A percentile compares a stretch with the other conserved stretches of the same genome.
These are phyloP conservation scores for Ceratina australensis DNA, from an alignment of 1,140 invertebrate genomes.

Conservation along the genomic window DNA sequence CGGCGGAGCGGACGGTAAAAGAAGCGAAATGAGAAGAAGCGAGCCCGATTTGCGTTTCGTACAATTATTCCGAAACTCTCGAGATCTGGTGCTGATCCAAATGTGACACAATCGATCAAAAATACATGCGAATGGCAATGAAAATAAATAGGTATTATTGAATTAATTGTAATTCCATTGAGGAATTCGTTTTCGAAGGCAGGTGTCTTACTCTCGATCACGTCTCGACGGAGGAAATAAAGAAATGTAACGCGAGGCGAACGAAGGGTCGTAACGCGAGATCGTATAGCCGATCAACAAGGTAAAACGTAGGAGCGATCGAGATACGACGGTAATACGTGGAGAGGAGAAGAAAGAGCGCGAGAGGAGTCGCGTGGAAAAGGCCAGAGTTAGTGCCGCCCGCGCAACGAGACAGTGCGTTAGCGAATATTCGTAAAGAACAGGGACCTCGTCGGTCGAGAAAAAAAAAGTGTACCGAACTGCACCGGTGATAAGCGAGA, in stretches of 20 bases:
- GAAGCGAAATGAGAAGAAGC: background rate
- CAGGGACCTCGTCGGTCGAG: constrained; percentile 6
- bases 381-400: constrained; percentile 76
- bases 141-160: background rate
- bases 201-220: background rate
- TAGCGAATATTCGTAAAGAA: constrained; percentile 57
- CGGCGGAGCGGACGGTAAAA: background rate
- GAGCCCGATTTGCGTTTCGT: background rate
- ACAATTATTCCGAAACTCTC: background rate
- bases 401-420: constrained; percentile 76
- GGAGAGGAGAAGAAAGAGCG: constrained; percentile 51
- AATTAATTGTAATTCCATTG: background rate
- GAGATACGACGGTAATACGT: constrained; percentile 64
- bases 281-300: constrained; percentile 28
- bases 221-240: no score
- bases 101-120: constrained; percentile 25
- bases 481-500: background rate
- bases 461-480: constrained; percentile 27
- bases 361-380: constrained; percentile 67
- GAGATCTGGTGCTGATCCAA: constrained; percentile 19
- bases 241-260: background rate
- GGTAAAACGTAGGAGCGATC: constrained; percentile 67
- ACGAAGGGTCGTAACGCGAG: background rate
- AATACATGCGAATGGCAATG: constrained; percentile 3
- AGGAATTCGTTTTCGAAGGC: background rate